These are phyloP conservation scores for Gymnoscelis rufifasciata DNA, from an alignment of 2,888 invertebrate species.

Conservation along the genomic window DNA sequence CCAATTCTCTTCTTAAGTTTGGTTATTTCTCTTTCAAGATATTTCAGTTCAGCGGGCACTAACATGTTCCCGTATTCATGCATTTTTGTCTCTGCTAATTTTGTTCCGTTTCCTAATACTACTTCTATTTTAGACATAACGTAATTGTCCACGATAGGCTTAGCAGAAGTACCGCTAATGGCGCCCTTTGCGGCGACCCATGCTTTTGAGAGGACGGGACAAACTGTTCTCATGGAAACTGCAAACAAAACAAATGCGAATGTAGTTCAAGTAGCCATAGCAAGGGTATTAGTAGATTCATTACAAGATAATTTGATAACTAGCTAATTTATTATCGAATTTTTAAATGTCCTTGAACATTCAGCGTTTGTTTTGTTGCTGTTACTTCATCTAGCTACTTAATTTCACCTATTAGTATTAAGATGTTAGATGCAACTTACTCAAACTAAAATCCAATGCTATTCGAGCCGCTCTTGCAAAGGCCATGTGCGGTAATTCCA, in stretches of 20 bases:
- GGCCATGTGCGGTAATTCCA: not conserved
- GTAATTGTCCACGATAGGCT: slow-evolving; percentile 45
- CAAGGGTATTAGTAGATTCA: not conserved
- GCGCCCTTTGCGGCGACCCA: slow-evolving; percentile 48
- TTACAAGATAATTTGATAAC: not conserved
- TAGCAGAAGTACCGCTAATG: slow-evolving; percentile 41
- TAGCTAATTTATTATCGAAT: not conserved
- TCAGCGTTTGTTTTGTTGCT: slow-evolving; percentile 57
- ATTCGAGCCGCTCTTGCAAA: slow-evolving; percentile 57
- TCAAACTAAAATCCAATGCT: slow-evolving; percentile 44
- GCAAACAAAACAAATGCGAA: slow-evolving; percentile 57
- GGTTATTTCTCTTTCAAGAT: slow-evolving; percentile 53
- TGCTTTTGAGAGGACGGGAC: slow-evolving; percentile 46
- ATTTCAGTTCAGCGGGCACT: slow-evolving; percentile 46
- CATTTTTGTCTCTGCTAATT: slow-evolving; percentile 37
- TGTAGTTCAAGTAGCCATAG: slow-evolving; percentile 4
- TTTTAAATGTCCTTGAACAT: slow-evolving; percentile 11
- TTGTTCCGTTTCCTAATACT: slow-evolving; percentile 31
- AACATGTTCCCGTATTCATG: slow-evolving; percentile 42
- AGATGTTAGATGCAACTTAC: slow-evolving; percentile 10
- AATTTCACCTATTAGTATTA: too few species aligned
- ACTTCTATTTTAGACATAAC: slow-evolving; percentile 46
- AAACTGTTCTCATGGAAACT: slow-evolving; percentile 60
- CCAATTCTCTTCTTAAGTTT: slow-evolving; percentile 41
- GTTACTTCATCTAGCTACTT: too few species aligned